phyloP scores from a whole-genome alignment of 2,113 vertebrate genomes.

The Sitta europaea region DNA sequence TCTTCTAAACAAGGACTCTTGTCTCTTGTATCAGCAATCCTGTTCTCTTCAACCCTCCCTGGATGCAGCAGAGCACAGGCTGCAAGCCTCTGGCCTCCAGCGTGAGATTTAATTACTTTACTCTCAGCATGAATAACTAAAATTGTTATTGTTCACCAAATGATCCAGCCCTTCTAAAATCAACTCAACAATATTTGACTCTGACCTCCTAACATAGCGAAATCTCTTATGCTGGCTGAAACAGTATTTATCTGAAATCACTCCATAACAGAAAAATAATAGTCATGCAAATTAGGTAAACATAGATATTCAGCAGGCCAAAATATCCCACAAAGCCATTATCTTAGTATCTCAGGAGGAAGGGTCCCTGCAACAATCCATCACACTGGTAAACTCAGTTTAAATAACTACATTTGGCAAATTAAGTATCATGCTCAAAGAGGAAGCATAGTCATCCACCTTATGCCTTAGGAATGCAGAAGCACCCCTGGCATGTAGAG shows the following conservation, averaged over 20 bases:
- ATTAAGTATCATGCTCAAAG: not conserved
- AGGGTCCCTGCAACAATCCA: not conserved
- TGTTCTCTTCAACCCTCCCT: not conserved
- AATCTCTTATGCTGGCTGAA: not conserved
- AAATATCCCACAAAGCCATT: not conserved
- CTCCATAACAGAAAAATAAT: not conserved
- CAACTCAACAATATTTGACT: not conserved
- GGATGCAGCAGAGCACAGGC: not conserved
- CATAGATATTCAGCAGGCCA: not conserved
- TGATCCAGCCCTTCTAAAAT: not conserved
- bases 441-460: not conserved
- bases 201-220: not conserved
- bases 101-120: constrained; percentile 18
- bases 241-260: not conserved
- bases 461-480: not conserved
- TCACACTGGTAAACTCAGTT: not conserved
- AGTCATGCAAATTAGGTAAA: not conserved
- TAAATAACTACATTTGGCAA: not conserved
- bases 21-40: not conserved
- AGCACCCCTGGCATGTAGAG: not conserved
- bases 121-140: constrained; percentile 25
- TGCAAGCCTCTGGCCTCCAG: not conserved
- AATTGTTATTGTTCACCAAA: constrained; percentile 18
- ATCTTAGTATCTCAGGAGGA: not conserved
- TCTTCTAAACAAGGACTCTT: not conserved